These are phyloP conservation scores for Steatornis caripensis DNA, from an alignment of 2,113 vertebrate species.

Conservation along the genomic window DNA sequence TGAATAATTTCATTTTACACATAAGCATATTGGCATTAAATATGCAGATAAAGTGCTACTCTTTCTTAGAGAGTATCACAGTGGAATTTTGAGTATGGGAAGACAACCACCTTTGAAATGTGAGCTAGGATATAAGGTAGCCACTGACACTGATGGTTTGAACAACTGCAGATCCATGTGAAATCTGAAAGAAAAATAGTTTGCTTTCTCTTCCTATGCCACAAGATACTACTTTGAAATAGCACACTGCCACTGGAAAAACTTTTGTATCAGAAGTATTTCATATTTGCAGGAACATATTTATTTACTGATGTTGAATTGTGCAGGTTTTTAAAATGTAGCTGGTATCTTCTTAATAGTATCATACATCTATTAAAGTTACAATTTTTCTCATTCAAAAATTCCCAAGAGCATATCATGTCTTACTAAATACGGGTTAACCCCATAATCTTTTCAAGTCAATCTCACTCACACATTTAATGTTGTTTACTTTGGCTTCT, in stretches of 20 bases:
- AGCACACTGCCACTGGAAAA: not conserved
- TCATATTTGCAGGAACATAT: not conserved
- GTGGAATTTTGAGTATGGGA: conserved; percentile 31
- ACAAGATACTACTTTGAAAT: not conserved
- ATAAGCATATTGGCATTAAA: not conserved
- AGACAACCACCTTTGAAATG: conserved; percentile 32
- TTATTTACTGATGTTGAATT: not conserved
- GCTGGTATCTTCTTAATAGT: not conserved
- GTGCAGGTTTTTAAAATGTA: not conserved
- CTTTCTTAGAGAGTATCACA: conserved; percentile 31
- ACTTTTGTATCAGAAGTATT: not conserved
- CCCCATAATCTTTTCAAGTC: not conserved
- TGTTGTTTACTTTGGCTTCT: not conserved
- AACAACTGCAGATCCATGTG: conserved; percentile 65
- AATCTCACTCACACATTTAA: not conserved
- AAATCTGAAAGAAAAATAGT: conserved; percentile 22
- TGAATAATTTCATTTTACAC: not conserved
- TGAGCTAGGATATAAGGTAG: conserved; percentile 57
- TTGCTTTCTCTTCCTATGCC: not conserved
- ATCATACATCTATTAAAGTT: not conserved
- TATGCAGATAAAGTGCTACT: not conserved
- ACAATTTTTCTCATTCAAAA: not conserved
- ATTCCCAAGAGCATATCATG: not conserved
- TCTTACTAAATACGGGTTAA: not conserved
- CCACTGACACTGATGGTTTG: conserved; percentile 59